Percentiles rank a stretch among this genome's conserved stretches.
Conservation (phyloP, 2,888 invertebrate genomes). For the Orthosia gracilis region DNA sequence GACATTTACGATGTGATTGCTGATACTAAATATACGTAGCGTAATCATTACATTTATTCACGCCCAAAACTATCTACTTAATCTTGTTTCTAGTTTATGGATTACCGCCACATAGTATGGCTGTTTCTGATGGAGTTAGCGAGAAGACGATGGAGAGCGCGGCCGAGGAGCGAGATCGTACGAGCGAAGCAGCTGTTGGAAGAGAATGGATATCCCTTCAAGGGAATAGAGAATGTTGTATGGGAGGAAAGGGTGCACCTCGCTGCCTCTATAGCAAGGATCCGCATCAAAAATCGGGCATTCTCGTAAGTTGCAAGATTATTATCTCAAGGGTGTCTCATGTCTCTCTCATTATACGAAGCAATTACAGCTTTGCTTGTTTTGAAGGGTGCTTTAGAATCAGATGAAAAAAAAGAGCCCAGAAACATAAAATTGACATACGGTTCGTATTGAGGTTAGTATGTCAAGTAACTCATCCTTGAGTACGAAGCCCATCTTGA, state of each 20-base stretch:
- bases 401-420: not conserved
- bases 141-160: slow-evolving; percentile 91
- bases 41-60: not conserved
- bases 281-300: slow-evolving; percentile 94
- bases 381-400: not conserved
- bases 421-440: not conserved
- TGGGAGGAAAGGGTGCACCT: slow-evolving; percentile 93
- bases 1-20: not conserved
- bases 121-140: slow-evolving; percentile 93
- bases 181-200: slow-evolving; percentile 76
- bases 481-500: slow-evolving; percentile 7
- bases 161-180: slow-evolving; percentile 79
- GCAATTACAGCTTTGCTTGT: not conserved
- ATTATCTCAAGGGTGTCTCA: not conserved
- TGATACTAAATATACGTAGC: not conserved
- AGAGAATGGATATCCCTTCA: slow-evolving; percentile 81
- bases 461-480: slow-evolving; percentile 14
- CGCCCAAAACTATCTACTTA: not conserved
- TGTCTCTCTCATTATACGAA: too few relatives aligned
- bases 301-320: slow-evolving; percentile 85
- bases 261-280: slow-evolving; percentile 94
- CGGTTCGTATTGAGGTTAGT: slow-evolving; percentile 2
- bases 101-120: slow-evolving; percentile 90
- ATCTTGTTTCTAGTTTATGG: slow-evolving; percentile 70
- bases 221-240: slow-evolving; percentile 92